These are phyloP conservation scores for Macrophya alboannulata DNA, from an alignment of 2,888 invertebrate genomes.

Conservation along the genomic window DNA sequence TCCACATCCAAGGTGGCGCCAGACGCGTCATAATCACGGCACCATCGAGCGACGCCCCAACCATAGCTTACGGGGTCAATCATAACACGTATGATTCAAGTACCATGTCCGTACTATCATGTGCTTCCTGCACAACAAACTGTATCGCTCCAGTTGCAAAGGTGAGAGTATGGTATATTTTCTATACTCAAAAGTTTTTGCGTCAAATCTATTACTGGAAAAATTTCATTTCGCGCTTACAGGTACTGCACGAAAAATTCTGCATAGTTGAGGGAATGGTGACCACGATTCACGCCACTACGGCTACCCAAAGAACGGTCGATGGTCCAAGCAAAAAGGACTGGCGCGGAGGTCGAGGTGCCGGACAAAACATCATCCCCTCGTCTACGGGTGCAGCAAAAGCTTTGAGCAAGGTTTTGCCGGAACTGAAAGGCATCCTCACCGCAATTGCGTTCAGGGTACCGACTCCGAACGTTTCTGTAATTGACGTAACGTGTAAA, in stretches of 20 bases:
- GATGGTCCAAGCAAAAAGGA: slow-evolving; percentile 85
- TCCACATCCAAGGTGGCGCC: slow-evolving; percentile 69
- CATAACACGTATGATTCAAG: slow-evolving; percentile 82
- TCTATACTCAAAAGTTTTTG: not conserved
- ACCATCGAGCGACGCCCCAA: slow-evolving; percentile 88
- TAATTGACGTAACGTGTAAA: slow-evolving; percentile 86
- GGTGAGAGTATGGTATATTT: slow-evolving; percentile 81
- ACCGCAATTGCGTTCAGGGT: slow-evolving; percentile 91
- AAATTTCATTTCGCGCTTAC: not conserved
- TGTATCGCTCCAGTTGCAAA: slow-evolving; percentile 91
- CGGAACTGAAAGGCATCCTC: slow-evolving; percentile 87
- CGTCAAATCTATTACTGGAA: too few species aligned
- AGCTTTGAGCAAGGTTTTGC: slow-evolving; percentile 90
- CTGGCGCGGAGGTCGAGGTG: slow-evolving; percentile 34
- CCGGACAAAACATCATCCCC: slow-evolving; percentile 36
- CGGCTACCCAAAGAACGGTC: slow-evolving; percentile 88
- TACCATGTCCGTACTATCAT: slow-evolving; percentile 83
- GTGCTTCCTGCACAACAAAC: slow-evolving; percentile 91
- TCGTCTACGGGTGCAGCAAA: slow-evolving; percentile 74
- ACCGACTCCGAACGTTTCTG: slow-evolving; percentile 88
- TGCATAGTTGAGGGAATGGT: slow-evolving; percentile 87
- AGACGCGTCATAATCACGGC: slow-evolving; percentile 78
- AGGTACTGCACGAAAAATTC: slow-evolving; percentile 86
- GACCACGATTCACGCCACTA: slow-evolving; percentile 90
- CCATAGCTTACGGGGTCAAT: slow-evolving; percentile 88